A percentile compares a stretch with the other conserved stretches of the same genome.
Conservation (phyloP, 2,888 invertebrate genomes). For the Artemia sinica region DNA sequence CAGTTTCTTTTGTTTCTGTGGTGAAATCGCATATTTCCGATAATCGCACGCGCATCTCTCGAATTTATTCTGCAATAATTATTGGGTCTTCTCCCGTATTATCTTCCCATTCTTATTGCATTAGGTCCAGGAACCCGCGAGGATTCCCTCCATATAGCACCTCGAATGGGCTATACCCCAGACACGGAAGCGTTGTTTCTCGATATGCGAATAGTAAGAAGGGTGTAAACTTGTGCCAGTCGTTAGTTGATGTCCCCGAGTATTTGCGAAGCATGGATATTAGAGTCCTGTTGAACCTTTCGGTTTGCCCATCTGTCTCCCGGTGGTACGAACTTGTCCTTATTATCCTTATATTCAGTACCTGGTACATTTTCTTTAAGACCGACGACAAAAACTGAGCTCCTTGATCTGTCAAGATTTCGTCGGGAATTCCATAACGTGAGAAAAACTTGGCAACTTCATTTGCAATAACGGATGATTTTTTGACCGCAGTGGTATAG, state of each 20-base stretch:
- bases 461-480: too few species aligned
- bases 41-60: constrained; percentile 21
- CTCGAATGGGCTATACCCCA: constrained; percentile 13
- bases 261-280: too few species aligned
- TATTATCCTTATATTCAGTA: neutral
- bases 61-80: constrained; percentile 21
- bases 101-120: constrained; percentile 11
- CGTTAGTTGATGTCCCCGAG: too few species aligned
- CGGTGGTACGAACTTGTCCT: constrained; percentile 8
- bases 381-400: neutral
- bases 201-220: too few species aligned
- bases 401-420: too few species aligned
- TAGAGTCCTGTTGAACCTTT: too few species aligned
- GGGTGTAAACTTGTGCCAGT: too few species aligned
- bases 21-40: constrained; percentile 21
- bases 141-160: constrained; percentile 8
- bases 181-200: too few species aligned
- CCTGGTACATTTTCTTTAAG: constrained; percentile 4
- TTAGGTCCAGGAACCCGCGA: constrained; percentile 12
- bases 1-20: constrained; percentile 7
- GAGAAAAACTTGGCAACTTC: too few species aligned
- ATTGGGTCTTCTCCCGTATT: constrained; percentile 10
- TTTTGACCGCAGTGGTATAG: constrained; percentile 12
- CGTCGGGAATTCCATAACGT: too few species aligned
- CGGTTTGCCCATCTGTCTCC: constrained; percentile 9